A percentile compares a stretch with the other conserved stretches of the same genome.
Conservation (phyloP, 2,113 vertebrate species). For the Talpa occidentalis region DNA sequence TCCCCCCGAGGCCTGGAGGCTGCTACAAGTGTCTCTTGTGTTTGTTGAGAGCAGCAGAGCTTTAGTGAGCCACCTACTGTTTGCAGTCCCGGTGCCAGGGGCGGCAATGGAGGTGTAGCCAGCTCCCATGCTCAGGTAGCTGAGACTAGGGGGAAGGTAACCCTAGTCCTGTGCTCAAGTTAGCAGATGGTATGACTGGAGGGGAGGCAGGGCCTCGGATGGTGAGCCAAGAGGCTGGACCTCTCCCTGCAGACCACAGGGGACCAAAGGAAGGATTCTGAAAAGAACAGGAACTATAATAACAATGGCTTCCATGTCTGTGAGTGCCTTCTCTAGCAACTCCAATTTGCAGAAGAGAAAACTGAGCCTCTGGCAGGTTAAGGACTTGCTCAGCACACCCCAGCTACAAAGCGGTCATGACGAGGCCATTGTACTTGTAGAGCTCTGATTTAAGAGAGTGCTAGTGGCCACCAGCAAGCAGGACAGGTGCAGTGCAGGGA, state of each 20-base stretch:
- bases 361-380: not conserved
- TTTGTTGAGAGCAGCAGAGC: slow-evolving; percentile 24
- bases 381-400: not conserved
- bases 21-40: not conserved
- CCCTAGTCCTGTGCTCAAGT: not conserved
- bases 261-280: not conserved
- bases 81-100: not conserved
- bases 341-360: not conserved
- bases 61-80: slow-evolving; percentile 10
- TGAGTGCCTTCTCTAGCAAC: not conserved
- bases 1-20: not conserved
- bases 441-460: not conserved
- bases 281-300: not conserved
- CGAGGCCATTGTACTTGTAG: not conserved
- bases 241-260: not conserved
- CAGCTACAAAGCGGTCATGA: not conserved
- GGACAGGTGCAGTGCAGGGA: not conserved
- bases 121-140: not conserved
- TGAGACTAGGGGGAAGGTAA: not conserved
- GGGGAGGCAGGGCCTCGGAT: not conserved
- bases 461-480: not conserved
- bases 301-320: not conserved
- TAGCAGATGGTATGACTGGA: not conserved
- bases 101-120: not conserved
- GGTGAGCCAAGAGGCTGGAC: not conserved